These are phyloP conservation scores for Heteromormyrus szaboi DNA, from an alignment of 2,797 vertebrate genomes.

Conservation along the genomic window DNA sequence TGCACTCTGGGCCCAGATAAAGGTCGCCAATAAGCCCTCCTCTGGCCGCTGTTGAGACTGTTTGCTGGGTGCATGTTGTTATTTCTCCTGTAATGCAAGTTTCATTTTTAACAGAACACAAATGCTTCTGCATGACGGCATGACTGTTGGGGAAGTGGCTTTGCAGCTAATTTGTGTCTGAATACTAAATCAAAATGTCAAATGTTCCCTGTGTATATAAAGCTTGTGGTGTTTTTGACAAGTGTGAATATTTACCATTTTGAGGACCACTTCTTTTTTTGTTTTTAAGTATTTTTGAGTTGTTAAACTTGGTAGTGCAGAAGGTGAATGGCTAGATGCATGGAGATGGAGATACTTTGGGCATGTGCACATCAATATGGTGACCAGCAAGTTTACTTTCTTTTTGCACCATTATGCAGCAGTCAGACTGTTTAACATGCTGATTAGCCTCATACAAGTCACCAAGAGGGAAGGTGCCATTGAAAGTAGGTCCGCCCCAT, in stretches of 20 bases:
- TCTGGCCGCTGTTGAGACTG: not conserved
- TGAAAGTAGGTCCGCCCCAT: not conserved
- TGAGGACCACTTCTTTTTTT: not conserved
- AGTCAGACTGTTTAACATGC: not conserved
- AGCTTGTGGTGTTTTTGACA: not conserved
- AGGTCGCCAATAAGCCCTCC: not conserved
- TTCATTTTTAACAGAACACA: not conserved
- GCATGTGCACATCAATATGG: not conserved
- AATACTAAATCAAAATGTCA: not conserved
- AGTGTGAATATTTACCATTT: not conserved
- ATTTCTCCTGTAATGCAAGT: not conserved
- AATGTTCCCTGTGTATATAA: not conserved
- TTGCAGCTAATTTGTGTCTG: not conserved
- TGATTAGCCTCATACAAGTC: not conserved
- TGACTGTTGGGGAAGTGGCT: not conserved
- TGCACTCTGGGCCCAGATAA: not conserved
- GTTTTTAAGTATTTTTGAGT: not conserved
- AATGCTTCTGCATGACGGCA: not conserved
- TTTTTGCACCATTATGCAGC: not conserved
- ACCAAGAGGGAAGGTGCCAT: not conserved
- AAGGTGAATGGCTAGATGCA: not conserved
- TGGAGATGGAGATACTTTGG: not conserved
- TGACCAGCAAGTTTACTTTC: not conserved
- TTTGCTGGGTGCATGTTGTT: not conserved
- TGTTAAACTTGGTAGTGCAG: not conserved